phyloP scores from a whole-genome alignment of 1,140 invertebrate species.

The Drosophila lowei region DNA sequence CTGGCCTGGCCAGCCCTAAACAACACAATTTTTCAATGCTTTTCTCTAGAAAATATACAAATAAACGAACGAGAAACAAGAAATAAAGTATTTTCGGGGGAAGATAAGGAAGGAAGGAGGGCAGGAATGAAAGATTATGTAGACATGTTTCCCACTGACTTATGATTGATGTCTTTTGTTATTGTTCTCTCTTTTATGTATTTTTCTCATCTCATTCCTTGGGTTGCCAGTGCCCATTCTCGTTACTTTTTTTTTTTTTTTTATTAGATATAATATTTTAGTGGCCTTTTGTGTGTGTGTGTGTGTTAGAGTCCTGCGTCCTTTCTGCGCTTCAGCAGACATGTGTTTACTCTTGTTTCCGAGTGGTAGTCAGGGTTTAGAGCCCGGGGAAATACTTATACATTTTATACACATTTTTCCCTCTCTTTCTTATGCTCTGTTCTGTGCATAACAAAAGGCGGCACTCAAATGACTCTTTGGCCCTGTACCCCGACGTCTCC shows the following conservation, averaged over 20 bases:
- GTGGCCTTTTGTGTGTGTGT: conserved; percentile 61
- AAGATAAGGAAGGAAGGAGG: not conserved
- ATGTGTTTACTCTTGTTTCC: conserved; percentile 74
- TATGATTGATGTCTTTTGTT: conserved; percentile 81
- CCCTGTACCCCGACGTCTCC: not conserved
- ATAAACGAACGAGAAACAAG: conserved; percentile 4
- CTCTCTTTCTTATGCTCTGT: conserved; percentile 22
- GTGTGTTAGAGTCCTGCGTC: conserved; percentile 13
- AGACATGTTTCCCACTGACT: conserved; percentile 68
- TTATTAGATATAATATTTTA: conserved; percentile 81
- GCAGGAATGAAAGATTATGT: conserved; percentile 51
- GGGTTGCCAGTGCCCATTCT: not conserved
- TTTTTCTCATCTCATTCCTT: conserved; percentile 32
- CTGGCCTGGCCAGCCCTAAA: not conserved
- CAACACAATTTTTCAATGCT: conserved; percentile 39
- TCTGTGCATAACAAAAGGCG: conserved; percentile 62
- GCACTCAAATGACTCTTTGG: conserved; percentile 65
- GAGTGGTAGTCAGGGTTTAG: conserved; percentile 9
- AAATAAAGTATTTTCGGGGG: conserved; percentile 5
- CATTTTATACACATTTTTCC: conserved; percentile 37
- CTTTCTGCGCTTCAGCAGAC: conserved; percentile 55
- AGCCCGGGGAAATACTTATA: conserved; percentile 9
- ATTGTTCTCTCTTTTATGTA: conserved; percentile 53
- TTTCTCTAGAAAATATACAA: conserved; percentile 53
- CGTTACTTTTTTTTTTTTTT: conserved; percentile 45